Evolutionary conservation across 2,113 vertebrate genomes (phyloP), one percentile per base, ranked within the genome.

Genomic region (Oryzias woworae): DNA sequence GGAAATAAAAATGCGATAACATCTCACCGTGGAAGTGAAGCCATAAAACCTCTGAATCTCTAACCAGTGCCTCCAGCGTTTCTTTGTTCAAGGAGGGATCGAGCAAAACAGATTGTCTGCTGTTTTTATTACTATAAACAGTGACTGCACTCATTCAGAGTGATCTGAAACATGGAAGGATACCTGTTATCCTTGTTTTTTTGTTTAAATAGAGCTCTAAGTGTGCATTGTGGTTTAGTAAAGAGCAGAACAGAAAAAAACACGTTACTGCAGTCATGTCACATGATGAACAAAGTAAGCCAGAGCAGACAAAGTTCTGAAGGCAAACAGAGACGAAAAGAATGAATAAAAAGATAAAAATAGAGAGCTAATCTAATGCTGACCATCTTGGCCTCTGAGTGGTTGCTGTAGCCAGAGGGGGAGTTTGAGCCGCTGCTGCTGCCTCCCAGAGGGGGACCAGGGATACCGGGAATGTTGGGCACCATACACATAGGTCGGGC

Each of bases 381-480:
- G 75, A 98, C 96, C 96, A 99, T 94, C 87, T 97, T 99, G 83
- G 97, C 94, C 89, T 99, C 97, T 0, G 93, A 94, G 83, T 94
- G 95, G 69, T 86, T 84, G 24, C 92, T 93, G 74, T 95, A 95
- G 53, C 94, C 94, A 6, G 96, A 95, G 1, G 97, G 96, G 12
- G 96, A 98, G 62, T 95, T 85, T 18, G 96, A 95, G 2, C 94
- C 93, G 3, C 92, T 94, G 87, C 95, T 92, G 88, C 90, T 94
- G 73, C 92, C 93, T 78, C 92, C 94, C 78, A 95, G 63, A 81
- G 96, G 95, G 31, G 97, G 97, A 49, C 97, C 97, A 23, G 97
- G 96, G 69, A 99, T 98, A 45, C 97, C 97, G 18, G 97, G 96
- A 92, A 99, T 94, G 92, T 98, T 97, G 50, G 97, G 96, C 85